Base-by-base conservation (phyloP, 2,888 invertebrate genomes). In the Aleiodes testaceus region DNA sequence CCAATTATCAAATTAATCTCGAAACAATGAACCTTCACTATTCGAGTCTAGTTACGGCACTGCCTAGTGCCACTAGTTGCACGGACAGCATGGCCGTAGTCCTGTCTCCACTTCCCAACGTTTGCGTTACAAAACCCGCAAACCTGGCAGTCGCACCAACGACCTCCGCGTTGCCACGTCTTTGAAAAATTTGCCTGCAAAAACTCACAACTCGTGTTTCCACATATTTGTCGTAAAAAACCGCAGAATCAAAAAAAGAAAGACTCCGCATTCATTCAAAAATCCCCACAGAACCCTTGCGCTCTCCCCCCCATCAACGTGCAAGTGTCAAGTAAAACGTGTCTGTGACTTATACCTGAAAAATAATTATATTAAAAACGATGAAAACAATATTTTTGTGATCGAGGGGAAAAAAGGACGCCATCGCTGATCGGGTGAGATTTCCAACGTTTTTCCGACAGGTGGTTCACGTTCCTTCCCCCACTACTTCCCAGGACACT, bases 361-460 rank as follows among this genome's bases (percentile, higher is more conserved):
- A 14, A 55, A 55, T n/a, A 55, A 45, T n/a, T 14, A 26, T n/a
- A 22, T 36, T 16, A 52, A 53, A 55, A 22, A 36, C 14, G 3
- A 1, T n/a, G 11, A 55, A 16, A 50, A 50, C 16, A 20, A 11
- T 7, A 18, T 16, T 11, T n/a, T 11, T 9, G 18, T 12, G 14
- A 6, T 9, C 14, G 14, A 16, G 6, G 36, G 42, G 3, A 59
- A 18, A 20, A 63, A 44, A 44, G 45, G 53, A 36, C 52, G 64
- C 53, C 16, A 65, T 65, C 45, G 22, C 42, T 44, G 64, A 69
- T 67, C 52, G 53, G 75, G 69, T 69, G 72, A 75, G 76, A 72
- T 74, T 75, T 75, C 68, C 74, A 64, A 72, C 74, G 71, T 72
- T 78, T 79, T 76, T 72, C 71, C 73, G 76, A 76, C 79, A 79